Evolutionary conservation across 2,888 invertebrate species (phyloP), one percentile per base, ranked within the genome.

Genomic region (Agrotis exclamationis): DNA sequence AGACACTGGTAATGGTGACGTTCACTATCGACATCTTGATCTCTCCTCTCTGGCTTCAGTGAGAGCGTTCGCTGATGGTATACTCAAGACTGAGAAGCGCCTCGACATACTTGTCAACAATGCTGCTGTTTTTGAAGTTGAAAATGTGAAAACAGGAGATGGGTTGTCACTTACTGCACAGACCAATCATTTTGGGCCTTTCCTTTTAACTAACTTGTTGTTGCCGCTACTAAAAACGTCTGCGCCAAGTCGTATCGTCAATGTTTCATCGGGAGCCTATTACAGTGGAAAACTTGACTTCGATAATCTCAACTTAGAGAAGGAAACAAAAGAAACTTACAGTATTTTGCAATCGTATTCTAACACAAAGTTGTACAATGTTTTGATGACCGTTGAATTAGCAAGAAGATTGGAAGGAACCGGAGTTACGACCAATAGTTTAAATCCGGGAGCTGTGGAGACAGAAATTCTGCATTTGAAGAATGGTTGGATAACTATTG

Each of bases 401-500:
- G 97, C 97, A 7, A 96, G 96, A 68, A 96, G 97, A 66, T 91
- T 98, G 63, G 96, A 97, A 87, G 97, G 97, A 3, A 97, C 97
- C 2, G 97, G 97, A 22, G 97, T 98, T 0, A 98, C 98, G 0
- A 97, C 97, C 0, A 98, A 98, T 89, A 97, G 97, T 85, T 94
- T 98, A 65, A 98, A 98, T 94, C 99, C 99, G 0, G 99, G 99
- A 44, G 70, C 79, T 13, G 84, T 98, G 48, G 97, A 97, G 84
- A 97, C 98, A 0, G 83, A 89, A 16, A 86, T 98, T 97, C 94
- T 97, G 60, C 97, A 96, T 18, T 50, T 85, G 20, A 79, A 88
- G 62, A 48, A 68, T 3, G 58, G 70, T 3, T 79, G 87, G 53
- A 22, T 85, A 0, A 87, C 78, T 74, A 70, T 91, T 79, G 66